These are phyloP conservation scores for Benitochromis conjunctus DNA, from an alignment of 2,113 vertebrate genomes.

Conservation along the genomic window DNA sequence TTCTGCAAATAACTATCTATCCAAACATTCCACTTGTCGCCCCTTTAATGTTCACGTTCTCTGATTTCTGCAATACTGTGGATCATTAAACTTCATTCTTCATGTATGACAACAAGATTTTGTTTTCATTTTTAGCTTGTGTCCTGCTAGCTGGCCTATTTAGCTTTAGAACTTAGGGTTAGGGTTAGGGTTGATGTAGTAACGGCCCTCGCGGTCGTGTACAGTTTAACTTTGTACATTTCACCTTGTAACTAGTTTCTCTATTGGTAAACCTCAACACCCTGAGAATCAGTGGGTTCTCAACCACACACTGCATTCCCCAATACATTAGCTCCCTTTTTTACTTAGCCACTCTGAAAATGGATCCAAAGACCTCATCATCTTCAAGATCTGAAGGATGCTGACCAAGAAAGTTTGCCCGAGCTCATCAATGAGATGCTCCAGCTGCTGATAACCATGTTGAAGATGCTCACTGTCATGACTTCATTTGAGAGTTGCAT, in stretches of 20 bases:
- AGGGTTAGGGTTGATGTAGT: too few species aligned
- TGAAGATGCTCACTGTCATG: neutral
- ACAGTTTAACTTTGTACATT: too few species aligned
- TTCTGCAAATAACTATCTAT: neutral
- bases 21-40: neutral
- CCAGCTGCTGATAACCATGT: neutral
- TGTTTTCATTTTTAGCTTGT: neutral
- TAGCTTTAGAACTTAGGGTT: too few species aligned
- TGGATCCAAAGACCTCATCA: accelerated
- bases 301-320: neutral
- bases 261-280: neutral
- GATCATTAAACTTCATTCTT: neutral
- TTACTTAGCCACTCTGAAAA: neutral
- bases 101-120: neutral
- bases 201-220: neutral
- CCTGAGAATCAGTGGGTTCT: neutral
- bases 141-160: neutral
- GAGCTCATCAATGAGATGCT: neutral
- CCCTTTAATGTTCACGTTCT: neutral
- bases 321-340: neutral
- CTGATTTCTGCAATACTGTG: neutral
- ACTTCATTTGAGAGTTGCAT: neutral
- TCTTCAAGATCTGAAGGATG: neutral
- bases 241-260: neutral
- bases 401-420: neutral